phyloP scores from a whole-genome alignment of 1,140 invertebrate species.

The Eulimnadia texana region DNA sequence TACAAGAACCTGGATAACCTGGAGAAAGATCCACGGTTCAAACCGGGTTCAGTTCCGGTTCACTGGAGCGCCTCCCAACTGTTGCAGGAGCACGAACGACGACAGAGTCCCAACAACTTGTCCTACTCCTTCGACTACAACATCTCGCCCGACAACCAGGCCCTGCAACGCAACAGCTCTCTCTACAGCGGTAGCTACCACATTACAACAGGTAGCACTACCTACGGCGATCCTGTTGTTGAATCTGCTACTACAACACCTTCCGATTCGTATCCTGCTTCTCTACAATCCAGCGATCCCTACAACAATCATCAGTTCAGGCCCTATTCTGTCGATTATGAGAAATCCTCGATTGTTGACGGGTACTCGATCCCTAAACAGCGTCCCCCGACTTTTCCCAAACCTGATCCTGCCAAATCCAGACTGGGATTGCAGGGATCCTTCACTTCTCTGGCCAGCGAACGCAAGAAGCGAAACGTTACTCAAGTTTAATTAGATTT shows the following conservation, averaged over 20 bases:
- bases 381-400: slow-evolving; percentile 16
- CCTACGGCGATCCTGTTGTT: neutral
- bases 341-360: slow-evolving; percentile 1
- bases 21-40: slow-evolving; percentile 7
- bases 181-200: slow-evolving; percentile 10
- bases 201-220: neutral
- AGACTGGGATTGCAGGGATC: slow-evolving; percentile 12
- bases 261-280: neutral
- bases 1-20: neutral
- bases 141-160: neutral
- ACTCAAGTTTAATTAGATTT: slow-evolving; percentile 11
- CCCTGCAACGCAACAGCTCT: neutral
- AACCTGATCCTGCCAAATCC: slow-evolving; percentile 6
- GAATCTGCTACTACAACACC: slow-evolving; percentile 5
- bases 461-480: slow-evolving; percentile 16
- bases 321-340: slow-evolving; percentile 3
- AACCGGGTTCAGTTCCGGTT: slow-evolving; percentile 3
- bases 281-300: neutral
- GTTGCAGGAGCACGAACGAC: slow-evolving; percentile 40
- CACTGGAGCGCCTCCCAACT: slow-evolving; percentile 41
- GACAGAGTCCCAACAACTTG: slow-evolving; percentile 32
- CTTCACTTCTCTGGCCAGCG: slow-evolving; percentile 14
- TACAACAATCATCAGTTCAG: neutral
- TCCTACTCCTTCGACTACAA: neutral
- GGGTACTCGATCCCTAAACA: neutral